phyloP scores from a whole-genome alignment of 1,140 invertebrate genomes.

The Macrotrachela quadricornifera region DNA sequence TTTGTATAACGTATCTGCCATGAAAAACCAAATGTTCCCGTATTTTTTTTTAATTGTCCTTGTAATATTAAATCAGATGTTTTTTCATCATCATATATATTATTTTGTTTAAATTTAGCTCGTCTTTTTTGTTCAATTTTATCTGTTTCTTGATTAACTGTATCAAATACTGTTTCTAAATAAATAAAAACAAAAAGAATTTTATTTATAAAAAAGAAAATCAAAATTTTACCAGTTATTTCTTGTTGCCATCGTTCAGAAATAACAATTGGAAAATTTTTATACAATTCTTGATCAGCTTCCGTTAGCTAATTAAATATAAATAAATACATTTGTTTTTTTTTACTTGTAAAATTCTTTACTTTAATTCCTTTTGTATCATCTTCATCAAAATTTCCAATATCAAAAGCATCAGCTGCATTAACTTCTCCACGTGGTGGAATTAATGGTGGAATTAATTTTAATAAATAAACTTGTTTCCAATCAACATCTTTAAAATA shows the following conservation, averaged over 20 bases:
- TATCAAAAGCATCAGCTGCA: conserved; percentile 98
- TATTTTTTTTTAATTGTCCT: conserved; percentile 93
- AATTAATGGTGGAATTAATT: conserved; percentile 88
- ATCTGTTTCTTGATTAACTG: conserved; percentile 86
- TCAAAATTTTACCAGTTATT: conserved; percentile 40
- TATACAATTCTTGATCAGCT: conserved; percentile 88
- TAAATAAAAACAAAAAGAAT: not conserved
- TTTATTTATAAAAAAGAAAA: not conserved
- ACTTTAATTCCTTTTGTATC: conserved; percentile 97
- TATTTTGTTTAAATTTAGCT: conserved; percentile 8
- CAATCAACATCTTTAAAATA: conserved; percentile 95
- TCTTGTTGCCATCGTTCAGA: conserved; percentile 97
- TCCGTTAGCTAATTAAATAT: conserved; percentile 50
- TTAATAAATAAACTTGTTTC: conserved; percentile 91
- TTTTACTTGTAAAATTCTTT: conserved; percentile 7
- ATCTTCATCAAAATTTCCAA: conserved; percentile 98
- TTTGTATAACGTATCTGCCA: conserved; percentile 33
- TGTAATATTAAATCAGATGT: conserved; percentile 89
- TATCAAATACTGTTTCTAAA: conserved; percentile 86
- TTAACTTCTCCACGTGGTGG: conserved; percentile 96
- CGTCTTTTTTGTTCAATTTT: conserved; percentile 71
- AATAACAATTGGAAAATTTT: conserved; percentile 90
- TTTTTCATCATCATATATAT: conserved; percentile 8
- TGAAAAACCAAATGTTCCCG: conserved; percentile 58
- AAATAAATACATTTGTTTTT: not conserved